phyloP scores from a whole-genome alignment of 2,888 invertebrate species.

The Loripinus fragilis region DNA sequence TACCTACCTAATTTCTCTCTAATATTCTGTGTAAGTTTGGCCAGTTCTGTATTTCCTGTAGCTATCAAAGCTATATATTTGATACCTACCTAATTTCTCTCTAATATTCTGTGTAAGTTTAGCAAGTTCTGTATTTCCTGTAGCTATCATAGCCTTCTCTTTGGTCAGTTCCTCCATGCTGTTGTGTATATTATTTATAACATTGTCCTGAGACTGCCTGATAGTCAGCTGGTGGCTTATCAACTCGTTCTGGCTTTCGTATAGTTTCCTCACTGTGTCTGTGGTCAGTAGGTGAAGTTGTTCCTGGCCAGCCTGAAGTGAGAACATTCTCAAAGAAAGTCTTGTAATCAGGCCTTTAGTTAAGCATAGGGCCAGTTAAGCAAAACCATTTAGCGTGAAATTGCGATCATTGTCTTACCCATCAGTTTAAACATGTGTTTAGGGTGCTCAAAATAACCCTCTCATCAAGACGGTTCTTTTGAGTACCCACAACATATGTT shows the following conservation, averaged over 20 bases:
- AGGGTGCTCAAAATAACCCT: no score
- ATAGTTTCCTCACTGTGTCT: constrained; percentile 83
- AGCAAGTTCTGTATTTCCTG: constrained; percentile 86
- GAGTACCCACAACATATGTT: no score
- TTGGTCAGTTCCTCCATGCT: constrained; percentile 86
- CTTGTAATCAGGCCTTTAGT: no score
- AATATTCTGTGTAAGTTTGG: constrained; percentile 86
- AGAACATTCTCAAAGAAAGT: no score
- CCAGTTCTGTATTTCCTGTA: constrained; percentile 86
- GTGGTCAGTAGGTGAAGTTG: constrained; percentile 84
- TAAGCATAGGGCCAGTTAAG: no score
- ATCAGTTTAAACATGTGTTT: no score
- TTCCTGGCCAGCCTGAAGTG: constrained; percentile 84
- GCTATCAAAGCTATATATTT: constrained; percentile 86
- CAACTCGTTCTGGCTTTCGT: constrained; percentile 84
- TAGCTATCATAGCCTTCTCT: constrained; percentile 86
- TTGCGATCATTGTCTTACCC: no score
- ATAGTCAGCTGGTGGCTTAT: constrained; percentile 85
- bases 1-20: constrained; percentile 85
- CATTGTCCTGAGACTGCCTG: constrained; percentile 75
- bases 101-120: constrained; percentile 86
- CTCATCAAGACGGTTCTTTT: no score
- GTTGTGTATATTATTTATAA: constrained; percentile 85
- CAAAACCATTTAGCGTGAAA: no score
- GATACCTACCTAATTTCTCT: constrained; percentile 84